These are phyloP conservation scores for Tethea ocularis DNA, from an alignment of 2,888 invertebrate genomes.

Conservation along the genomic window DNA sequence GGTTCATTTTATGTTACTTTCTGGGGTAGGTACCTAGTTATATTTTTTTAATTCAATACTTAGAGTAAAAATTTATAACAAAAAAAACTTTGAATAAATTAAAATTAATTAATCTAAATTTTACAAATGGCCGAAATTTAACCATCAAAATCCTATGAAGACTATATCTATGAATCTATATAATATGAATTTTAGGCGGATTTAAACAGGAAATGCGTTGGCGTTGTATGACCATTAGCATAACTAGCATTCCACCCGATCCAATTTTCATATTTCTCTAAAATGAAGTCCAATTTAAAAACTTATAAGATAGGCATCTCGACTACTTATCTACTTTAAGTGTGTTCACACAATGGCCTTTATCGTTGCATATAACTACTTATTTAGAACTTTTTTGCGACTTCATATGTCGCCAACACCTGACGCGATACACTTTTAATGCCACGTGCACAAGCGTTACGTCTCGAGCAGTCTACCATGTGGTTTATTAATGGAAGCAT, in stretches of 20 bases:
- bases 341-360: conserved; percentile 3
- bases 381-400: conserved; percentile 46
- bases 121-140: neutral
- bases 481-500: conserved; percentile 19
- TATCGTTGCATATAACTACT: conserved; percentile 24
- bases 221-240: conserved; percentile 31
- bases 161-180: too few species aligned
- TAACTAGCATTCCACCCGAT: neutral
- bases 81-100: neutral
- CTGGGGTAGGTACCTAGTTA: neutral
- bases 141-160: neutral
- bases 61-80: too few species aligned
- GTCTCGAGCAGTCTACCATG: conserved; percentile 26
- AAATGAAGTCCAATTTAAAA: neutral
- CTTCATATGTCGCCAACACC: conserved; percentile 65
- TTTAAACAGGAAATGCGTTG: conserved; percentile 49
- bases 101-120: neutral
- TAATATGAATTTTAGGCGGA: conserved; percentile 18
- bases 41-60: too few species aligned
- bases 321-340: neutral
- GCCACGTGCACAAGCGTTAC: conserved; percentile 39
- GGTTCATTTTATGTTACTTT: neutral
- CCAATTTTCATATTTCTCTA: neutral
- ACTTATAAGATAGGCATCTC: neutral
- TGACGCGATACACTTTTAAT: conserved; percentile 52